Conservation (phyloP, 2,888 invertebrate genomes). For the Erebia ligea region DNA sequence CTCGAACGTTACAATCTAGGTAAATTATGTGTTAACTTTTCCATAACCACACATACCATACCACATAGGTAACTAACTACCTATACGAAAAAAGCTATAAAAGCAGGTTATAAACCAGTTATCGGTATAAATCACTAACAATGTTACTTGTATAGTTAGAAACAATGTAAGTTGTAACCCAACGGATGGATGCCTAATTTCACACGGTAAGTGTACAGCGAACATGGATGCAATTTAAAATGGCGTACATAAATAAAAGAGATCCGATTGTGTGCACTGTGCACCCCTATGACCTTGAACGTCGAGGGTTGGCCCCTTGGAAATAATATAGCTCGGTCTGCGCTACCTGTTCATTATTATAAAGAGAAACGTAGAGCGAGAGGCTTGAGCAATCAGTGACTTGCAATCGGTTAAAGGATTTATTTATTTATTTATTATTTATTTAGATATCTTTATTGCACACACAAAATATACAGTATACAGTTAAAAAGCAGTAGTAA, state of each 20-base stretch:
- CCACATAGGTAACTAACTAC: background rate
- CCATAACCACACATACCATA: too few species aligned
- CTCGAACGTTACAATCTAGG: background rate
- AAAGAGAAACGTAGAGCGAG: slow-evolving; percentile 27
- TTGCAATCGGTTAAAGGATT: too few species aligned
- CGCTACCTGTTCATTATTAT: slow-evolving; percentile 23
- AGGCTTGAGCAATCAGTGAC: slow-evolving; percentile 8
- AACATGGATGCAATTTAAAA: slow-evolving; percentile 46
- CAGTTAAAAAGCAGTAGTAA: too few species aligned
- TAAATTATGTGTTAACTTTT: background rate
- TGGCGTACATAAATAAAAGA: slow-evolving; percentile 50
- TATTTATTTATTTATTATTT: too few species aligned
- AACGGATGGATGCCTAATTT: slow-evolving; percentile 41
- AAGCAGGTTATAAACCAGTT: slow-evolving; percentile 16
- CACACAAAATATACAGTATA: too few species aligned
- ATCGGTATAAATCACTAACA: slow-evolving; percentile 25
- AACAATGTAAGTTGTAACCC: slow-evolving; percentile 36
- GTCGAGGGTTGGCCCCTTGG: slow-evolving; percentile 64
- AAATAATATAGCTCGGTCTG: slow-evolving; percentile 29
- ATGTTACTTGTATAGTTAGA: slow-evolving; percentile 22
- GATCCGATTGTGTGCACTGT: slow-evolving; percentile 53
- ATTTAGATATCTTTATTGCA: too few species aligned
- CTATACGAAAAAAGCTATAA: slow-evolving; percentile 4
- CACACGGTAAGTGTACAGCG: slow-evolving; percentile 39
- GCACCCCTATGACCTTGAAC: slow-evolving; percentile 70